Base-by-base conservation (phyloP, 1,140 invertebrate genomes). In the Drosophila orosa region DNA sequence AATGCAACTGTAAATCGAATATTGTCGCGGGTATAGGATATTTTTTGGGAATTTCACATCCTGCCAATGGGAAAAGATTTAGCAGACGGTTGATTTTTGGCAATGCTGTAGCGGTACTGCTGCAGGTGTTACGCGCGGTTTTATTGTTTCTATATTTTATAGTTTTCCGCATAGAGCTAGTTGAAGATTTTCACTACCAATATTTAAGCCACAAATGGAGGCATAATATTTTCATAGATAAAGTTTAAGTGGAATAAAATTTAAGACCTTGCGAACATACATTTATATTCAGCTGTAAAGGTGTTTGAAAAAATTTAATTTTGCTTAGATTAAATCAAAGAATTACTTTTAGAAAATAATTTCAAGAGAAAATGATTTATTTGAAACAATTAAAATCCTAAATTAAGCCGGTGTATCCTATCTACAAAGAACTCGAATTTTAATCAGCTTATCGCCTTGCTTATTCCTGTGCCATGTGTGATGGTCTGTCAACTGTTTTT, bases 401-500 rank as follows among this genome's bases (percentile, higher is more conserved):
- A n/a, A n/a, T n/a, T n/a, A n/a, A n/a, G n/a, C n/a, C n/a, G n/a
- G n/a, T n/a, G n/a, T n/a, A n/a, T n/a, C n/a, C n/a, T n/a, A n/a
- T n/a, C n/a, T n/a, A n/a, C 19, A 55, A 24, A 55, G 6, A 35
- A 54, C 8, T 15, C 25, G 1, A 13, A n/a, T 55, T 55, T 55
- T 55, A 42, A 59, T 40, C 54, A 19, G 25, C 22, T 40, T n/a
- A 63, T 60, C 19, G 27, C 17, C 7, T 17, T 13, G 6, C 59
- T 10, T n/a, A 7, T 17, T 47, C 13, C 63, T 47, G 31, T n/a
- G 19, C 59, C 40, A 44, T 37, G 31, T 42, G 40, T 31, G 31
- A 29, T 67, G 42, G 25, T 31, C 27, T 73, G 80, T 84, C 80
- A 83, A 66, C 76, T 68, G 68, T 58, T 80, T 75, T 73, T 68